Percentiles rank a stretch among this genome's conserved stretches.
Conservation (phyloP, 2,113 vertebrate genomes). For the Cephalophus harveyi region DNA sequence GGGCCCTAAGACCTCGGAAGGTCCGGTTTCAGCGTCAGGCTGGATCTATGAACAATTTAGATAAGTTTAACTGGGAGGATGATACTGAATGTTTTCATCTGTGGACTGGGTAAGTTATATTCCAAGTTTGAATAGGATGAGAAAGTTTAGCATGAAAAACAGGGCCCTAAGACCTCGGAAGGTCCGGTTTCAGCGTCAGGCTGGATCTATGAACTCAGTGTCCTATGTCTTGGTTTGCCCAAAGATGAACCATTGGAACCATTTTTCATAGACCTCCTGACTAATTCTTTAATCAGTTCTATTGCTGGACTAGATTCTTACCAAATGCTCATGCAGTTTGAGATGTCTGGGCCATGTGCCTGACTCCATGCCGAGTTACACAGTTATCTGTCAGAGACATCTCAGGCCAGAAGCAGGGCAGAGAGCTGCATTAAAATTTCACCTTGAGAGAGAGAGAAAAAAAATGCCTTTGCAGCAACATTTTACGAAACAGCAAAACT, state of each 20-base stretch:
- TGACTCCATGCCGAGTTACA: not conserved
- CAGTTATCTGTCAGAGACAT: not conserved
- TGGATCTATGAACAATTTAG: not conserved
- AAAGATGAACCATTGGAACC: not conserved
- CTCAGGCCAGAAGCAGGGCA: not conserved
- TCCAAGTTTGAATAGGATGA: not conserved
- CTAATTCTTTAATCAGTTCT: not conserved
- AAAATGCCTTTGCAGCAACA: no score
- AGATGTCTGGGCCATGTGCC: not conserved
- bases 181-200: not conserved
- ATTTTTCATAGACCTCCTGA: not conserved
- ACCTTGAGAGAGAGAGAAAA: no score
- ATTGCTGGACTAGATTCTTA: not conserved
- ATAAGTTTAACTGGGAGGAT: not conserved
- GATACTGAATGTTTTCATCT: not conserved
- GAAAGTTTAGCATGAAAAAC: not conserved
- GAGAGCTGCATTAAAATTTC: not conserved
- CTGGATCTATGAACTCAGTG: not conserved
- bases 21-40: not conserved
- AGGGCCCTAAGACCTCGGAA: not conserved
- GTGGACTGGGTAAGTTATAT: not conserved
- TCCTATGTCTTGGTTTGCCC: not conserved
- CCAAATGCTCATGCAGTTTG: not conserved
- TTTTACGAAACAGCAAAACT: no score
- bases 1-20: not conserved